Conservation (phyloP, 2,113 vertebrate species). For the Protobothrops flavoviridis region DNA sequence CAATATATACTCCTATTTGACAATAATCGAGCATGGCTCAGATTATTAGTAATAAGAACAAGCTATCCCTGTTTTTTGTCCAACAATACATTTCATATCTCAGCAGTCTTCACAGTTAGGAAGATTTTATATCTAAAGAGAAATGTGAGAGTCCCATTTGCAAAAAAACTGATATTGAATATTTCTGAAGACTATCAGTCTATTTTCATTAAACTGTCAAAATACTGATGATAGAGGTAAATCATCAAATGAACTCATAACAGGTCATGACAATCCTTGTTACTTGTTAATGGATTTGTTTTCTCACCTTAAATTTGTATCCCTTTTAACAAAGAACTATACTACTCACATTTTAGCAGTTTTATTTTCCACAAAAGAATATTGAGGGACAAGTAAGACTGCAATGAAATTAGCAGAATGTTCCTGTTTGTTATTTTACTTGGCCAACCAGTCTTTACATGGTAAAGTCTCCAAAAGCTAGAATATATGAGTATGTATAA, state of each 20-base stretch:
- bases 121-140: constrained; percentile 31
- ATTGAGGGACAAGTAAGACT: neutral
- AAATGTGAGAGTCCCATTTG: constrained; percentile 40
- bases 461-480: neutral
- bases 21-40: neutral
- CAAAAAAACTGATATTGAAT: constrained; percentile 40
- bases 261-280: constrained; percentile 35
- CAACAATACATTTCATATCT: constrained; percentile 45
- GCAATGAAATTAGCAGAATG: neutral
- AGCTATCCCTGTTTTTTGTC: constrained; percentile 17
- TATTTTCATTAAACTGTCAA: constrained; percentile 45
- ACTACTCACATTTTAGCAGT: constrained; percentile 24
- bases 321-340: constrained; percentile 12
- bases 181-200: constrained; percentile 8
- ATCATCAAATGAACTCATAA: constrained; percentile 26
- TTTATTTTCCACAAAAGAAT: constrained; percentile 27
- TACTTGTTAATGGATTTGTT: constrained; percentile 39
- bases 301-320: constrained; percentile 18
- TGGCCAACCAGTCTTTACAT: too few species aligned
- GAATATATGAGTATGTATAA: neutral
- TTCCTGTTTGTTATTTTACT: neutral
- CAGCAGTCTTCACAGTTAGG: constrained; percentile 40
- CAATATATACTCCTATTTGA: neutral
- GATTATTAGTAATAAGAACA: constrained; percentile 21
- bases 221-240: constrained; percentile 31